A percentile compares a stretch with the other conserved stretches of the same genome.
These are phyloP conservation scores for Drosophila eugracilis DNA, from an alignment of 1,140 invertebrate genomes.

Conservation along the genomic window DNA sequence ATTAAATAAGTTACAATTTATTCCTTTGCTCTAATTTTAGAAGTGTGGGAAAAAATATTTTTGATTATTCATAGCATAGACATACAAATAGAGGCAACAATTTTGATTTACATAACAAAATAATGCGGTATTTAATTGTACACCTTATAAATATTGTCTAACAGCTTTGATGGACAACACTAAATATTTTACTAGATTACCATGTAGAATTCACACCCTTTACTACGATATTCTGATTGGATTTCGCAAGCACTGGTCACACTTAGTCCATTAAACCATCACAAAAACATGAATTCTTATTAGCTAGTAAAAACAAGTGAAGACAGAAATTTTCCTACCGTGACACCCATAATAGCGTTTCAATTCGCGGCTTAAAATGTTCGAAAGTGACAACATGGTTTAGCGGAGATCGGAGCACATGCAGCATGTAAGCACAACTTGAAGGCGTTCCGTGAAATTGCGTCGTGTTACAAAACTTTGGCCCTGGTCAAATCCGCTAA, in stretches of 20 bases:
- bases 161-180: no score
- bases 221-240: conserved; percentile 1
- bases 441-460: conserved; percentile 28
- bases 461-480: conserved; percentile 51
- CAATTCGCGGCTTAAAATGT: conserved; percentile 7
- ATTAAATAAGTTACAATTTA: no score
- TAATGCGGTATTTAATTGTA: no score
- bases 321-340: neutral
- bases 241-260: conserved; percentile 31
- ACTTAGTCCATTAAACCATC: conserved; percentile 52
- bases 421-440: conserved; percentile 22
- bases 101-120: no score
- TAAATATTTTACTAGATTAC: no score
- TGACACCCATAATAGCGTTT: conserved; percentile 7
- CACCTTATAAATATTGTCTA: no score
- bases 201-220: no score
- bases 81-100: no score
- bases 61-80: no score
- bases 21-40: no score
- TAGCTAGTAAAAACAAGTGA: conserved; percentile 37
- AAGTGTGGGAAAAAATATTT: no score
- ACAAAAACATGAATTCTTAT: conserved; percentile 65
- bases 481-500: conserved; percentile 34
- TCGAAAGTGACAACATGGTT: neutral
- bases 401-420: conserved; percentile 4